phyloP scores from a whole-genome alignment of 1,140 invertebrate genomes.

The Drosophila kohkoa region DNA sequence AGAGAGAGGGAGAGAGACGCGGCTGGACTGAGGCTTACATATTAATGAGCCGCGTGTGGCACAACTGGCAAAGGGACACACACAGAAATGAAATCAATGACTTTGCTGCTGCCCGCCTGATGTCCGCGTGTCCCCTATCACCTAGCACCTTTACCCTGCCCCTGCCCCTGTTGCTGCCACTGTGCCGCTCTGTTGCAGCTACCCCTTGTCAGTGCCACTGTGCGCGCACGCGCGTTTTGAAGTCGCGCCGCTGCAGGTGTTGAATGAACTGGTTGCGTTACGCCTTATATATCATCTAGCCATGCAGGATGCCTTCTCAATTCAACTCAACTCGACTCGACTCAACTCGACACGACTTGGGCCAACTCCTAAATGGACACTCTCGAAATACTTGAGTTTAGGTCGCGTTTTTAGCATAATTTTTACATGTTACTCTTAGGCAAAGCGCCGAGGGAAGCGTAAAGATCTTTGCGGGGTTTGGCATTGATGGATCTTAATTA shows the following conservation, averaged over 20 bases:
- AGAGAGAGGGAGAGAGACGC: background rate
- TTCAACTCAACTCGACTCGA: background rate
- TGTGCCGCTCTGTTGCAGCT: background rate
- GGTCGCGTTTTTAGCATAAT: conserved; percentile 52
- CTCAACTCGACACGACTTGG: background rate
- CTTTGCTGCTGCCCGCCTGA: conserved; percentile 30
- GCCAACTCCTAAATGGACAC: conserved; percentile 22
- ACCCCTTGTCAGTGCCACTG: conserved; percentile 24
- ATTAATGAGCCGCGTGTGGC: conserved; percentile 66
- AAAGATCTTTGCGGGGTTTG: conserved; percentile 6
- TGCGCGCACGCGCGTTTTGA: conserved; percentile 59
- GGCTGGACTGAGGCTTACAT: conserved; percentile 45
- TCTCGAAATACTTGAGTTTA: conserved; percentile 1
- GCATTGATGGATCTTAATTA: conserved; percentile 53
- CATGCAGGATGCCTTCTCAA: conserved; percentile 2
- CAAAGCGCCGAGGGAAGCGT: background rate
- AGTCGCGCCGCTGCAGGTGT: conserved; percentile 66
- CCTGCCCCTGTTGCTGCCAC: background rate
- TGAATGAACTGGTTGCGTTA: conserved; percentile 67
- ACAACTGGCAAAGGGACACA: conserved; percentile 22
- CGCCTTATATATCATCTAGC: conserved; percentile 64
- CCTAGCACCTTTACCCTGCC: conserved; percentile 30
- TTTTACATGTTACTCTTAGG: conserved; percentile 35
- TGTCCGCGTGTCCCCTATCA: conserved; percentile 38
- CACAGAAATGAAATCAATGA: conserved; percentile 58